Percentiles rank a stretch among this genome's conserved stretches.
Evolutionary conservation across 1,140 invertebrate genomes (phyloP).

Genomic region (Scaptodrosophila lebanonensis): DNA sequence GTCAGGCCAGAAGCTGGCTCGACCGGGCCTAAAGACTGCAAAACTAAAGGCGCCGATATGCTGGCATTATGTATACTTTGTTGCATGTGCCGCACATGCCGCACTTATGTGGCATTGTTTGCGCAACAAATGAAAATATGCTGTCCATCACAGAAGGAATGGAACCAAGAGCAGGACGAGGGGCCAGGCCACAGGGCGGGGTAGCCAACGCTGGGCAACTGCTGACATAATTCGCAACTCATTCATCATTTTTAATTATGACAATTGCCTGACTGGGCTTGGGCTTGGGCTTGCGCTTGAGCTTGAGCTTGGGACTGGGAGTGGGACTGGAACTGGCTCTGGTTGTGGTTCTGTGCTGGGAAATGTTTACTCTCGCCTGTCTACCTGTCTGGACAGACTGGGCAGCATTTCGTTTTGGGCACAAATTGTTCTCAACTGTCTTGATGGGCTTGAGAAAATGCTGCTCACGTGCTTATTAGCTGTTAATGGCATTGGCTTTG

Average conservation of each 20-base stretch:
- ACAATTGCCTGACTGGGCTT: slow-evolving; percentile 43
- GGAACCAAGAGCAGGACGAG: too few relatives aligned
- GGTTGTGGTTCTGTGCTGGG: too few relatives aligned
- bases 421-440: too few relatives aligned
- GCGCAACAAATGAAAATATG: slow-evolving; percentile 14
- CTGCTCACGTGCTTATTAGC: slow-evolving; percentile 45
- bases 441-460: slow-evolving; percentile 35
- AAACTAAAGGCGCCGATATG: too few relatives aligned
- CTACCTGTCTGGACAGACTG: too few relatives aligned
- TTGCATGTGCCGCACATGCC: too few relatives aligned
- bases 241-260: slow-evolving; percentile 69
- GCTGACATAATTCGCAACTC: slow-evolving; percentile 39
- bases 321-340: too few relatives aligned
- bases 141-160: slow-evolving; percentile 10
- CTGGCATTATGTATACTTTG: too few relatives aligned
- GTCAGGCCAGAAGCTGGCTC: slow-evolving; percentile 39
- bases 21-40: neutral
- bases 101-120: too few relatives aligned
- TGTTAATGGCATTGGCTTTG: slow-evolving; percentile 39
- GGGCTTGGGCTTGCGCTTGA: neutral
- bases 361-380: slow-evolving; percentile 2
- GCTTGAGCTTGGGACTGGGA: too few relatives aligned
- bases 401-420: too few relatives aligned
- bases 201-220: neutral
- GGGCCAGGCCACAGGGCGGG: neutral